phyloP scores from a whole-genome alignment of 2,113 vertebrate genomes.

The Ictalurus furcatus region DNA sequence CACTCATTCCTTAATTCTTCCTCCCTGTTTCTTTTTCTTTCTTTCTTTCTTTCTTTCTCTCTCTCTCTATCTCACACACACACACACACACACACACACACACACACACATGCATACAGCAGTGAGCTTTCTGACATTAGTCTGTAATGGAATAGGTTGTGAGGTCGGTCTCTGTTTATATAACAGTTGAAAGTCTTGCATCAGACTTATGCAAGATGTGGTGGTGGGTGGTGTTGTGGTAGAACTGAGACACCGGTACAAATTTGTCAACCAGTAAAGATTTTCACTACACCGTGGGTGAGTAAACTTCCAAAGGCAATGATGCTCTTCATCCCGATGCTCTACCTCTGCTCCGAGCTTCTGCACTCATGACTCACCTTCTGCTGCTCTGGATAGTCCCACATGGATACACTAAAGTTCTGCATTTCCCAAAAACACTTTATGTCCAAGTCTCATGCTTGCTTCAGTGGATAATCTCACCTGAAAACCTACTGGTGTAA shows the following conservation, averaged over 20 bases:
- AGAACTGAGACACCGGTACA: neutral
- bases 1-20: neutral
- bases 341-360: neutral
- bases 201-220: constrained; percentile 26
- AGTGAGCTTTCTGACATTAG: neutral
- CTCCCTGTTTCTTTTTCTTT: neutral
- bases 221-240: neutral
- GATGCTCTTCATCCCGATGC: neutral
- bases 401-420: neutral
- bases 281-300: constrained; percentile 5
- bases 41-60: neutral
- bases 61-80: neutral
- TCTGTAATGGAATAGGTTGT: constrained; percentile 4
- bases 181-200: constrained; percentile 5
- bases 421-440: neutral
- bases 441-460: neutral
- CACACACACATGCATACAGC: neutral
- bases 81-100: neutral
- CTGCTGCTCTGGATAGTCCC: neutral
- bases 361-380: neutral
- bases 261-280: constrained; percentile 19
- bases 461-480: neutral
- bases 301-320: constrained; percentile 6
- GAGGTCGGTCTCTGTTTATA: neutral
- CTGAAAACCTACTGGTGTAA: neutral